Conservation (phyloP, 2,888 invertebrate species). For the Trilocha varians region DNA sequence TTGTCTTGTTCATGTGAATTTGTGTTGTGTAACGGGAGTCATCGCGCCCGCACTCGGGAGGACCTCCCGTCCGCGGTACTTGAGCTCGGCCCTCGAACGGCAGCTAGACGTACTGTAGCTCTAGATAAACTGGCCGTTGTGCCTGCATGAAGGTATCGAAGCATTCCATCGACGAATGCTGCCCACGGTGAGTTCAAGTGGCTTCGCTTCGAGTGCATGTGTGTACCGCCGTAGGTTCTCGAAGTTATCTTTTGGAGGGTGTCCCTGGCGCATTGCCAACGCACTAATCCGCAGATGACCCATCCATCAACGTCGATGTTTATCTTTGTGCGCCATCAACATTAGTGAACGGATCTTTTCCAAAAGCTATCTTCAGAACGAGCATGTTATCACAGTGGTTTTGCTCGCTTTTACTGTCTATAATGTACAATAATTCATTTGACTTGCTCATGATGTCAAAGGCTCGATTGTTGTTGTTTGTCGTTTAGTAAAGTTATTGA, state of each 20-base stretch:
- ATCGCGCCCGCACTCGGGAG: constrained; percentile 67
- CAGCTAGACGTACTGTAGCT: constrained; percentile 58
- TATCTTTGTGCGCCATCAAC: neutral
- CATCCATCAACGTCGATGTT: constrained; percentile 5
- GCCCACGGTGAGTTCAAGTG: constrained; percentile 53
- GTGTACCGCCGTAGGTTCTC: constrained; percentile 10
- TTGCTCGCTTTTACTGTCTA: constrained; percentile 23
- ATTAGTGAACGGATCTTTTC: constrained; percentile 14
- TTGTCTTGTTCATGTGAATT: constrained; percentile 72
- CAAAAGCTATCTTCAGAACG: constrained; percentile 44
- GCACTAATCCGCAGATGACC: neutral
- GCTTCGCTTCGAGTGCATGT: constrained; percentile 41
- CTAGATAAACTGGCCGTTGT: constrained; percentile 53
- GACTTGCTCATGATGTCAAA: constrained; percentile 67
- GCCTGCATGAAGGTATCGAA: constrained; percentile 61
- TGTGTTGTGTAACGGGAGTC: constrained; percentile 66
- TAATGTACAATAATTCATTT: constrained; percentile 62
- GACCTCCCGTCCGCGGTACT: constrained; percentile 59
- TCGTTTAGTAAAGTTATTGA: constrained; percentile 38
- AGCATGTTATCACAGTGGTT: constrained; percentile 28
- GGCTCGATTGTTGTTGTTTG: constrained; percentile 35
- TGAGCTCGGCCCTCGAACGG: constrained; percentile 39
- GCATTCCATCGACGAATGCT: constrained; percentile 68
- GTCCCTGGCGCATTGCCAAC: constrained; percentile 4
- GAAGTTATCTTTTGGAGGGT: constrained; percentile 36